phyloP scores from a whole-genome alignment of 2,113 vertebrate species.

The Tauraco erythrolophus region DNA sequence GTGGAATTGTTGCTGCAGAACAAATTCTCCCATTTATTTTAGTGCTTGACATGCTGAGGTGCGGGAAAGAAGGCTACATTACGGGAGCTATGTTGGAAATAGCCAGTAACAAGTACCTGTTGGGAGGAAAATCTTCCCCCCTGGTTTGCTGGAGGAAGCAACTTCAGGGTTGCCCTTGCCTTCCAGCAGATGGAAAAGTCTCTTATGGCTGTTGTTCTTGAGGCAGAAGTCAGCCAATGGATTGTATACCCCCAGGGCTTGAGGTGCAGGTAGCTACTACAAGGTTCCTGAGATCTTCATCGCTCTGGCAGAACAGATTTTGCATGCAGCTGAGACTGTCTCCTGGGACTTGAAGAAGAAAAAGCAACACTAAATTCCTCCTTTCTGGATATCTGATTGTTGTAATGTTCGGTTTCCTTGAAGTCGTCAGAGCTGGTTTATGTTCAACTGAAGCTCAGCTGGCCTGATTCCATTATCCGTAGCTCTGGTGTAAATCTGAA shows the following conservation, averaged over 20 bases:
- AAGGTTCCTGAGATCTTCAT: neutral
- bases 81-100: neutral
- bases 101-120: neutral
- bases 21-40: neutral
- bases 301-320: neutral
- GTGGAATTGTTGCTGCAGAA: neutral
- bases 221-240: neutral
- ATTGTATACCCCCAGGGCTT: neutral
- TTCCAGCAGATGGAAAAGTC: neutral
- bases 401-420: conserved; percentile 39
- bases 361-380: neutral
- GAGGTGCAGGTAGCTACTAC: neutral
- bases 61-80: neutral
- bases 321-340: neutral
- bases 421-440: conserved; percentile 39
- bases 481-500: neutral
- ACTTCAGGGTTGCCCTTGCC: neutral
- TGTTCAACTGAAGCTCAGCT: conserved; percentile 36
- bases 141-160: neutral
- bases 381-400: conserved; percentile 34
- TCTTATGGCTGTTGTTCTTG: neutral
- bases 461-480: neutral
- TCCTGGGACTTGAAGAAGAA: neutral
- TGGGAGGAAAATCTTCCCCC: neutral
- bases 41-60: neutral